phyloP scores from a whole-genome alignment of 2,113 vertebrate species.

The Saimiri boliviensis region DNA sequence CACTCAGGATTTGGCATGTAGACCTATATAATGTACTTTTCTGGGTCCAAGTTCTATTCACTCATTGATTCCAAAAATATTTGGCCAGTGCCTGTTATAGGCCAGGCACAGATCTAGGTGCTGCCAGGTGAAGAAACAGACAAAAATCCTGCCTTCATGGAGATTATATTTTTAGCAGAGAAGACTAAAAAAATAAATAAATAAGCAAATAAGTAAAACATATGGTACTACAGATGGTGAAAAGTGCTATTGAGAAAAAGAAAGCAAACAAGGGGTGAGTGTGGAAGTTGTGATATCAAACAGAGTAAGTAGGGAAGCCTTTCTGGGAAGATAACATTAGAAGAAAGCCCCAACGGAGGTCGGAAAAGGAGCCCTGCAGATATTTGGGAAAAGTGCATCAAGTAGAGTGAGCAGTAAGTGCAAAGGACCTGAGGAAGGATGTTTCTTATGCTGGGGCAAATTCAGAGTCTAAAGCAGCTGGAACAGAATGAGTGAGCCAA shows the following conservation, averaged over 20 bases:
- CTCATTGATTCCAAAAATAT: constrained; percentile 21
- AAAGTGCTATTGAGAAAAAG: neutral
- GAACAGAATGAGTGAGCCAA: neutral
- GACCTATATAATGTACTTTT: neutral
- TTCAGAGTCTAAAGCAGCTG: neutral
- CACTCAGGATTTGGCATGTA: neutral
- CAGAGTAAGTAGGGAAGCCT: neutral
- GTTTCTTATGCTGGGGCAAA: neutral
- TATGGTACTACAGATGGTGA: neutral
- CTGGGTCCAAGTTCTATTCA: neutral
- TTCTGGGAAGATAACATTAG: neutral
- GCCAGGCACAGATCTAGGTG: neutral
- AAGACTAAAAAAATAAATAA: neutral
- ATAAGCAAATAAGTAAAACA: neutral
- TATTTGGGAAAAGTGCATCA: neutral
- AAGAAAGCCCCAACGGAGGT: neutral
- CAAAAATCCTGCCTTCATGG: neutral
- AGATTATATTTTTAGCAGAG: neutral
- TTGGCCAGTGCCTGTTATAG: neutral
- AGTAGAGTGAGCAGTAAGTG: neutral
- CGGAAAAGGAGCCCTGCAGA: neutral
- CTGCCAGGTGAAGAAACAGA: neutral
- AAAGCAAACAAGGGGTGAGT: neutral
- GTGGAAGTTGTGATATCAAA: neutral
- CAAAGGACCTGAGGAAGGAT: neutral